phyloP scores from a whole-genome alignment of 2,113 vertebrate species.

The Scytalopus superciliaris region DNA sequence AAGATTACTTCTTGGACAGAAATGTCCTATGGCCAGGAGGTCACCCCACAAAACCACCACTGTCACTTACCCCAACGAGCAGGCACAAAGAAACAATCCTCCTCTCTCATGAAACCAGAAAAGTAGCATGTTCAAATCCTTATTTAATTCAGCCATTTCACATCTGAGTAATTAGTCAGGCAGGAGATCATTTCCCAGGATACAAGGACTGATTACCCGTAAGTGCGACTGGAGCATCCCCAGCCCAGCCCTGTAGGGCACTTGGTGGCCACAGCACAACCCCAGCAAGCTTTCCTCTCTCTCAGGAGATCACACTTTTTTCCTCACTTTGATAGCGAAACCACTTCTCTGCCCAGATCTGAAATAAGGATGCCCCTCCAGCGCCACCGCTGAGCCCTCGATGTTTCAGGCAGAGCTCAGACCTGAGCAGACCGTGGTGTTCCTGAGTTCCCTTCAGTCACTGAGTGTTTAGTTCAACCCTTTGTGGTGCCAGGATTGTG shows the following conservation, averaged over 20 bases:
- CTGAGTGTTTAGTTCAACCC: not conserved
- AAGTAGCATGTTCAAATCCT: not conserved
- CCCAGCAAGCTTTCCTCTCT: not conserved
- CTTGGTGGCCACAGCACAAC: not conserved
- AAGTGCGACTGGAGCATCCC: accelerated
- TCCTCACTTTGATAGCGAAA: not conserved
- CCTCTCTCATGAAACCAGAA: not conserved
- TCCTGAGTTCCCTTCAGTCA: not conserved
- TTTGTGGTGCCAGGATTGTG: accelerated
- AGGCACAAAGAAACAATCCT: not conserved
- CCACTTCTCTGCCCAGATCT: not conserved
- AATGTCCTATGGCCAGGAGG: not conserved
- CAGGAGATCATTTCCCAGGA: not conserved
- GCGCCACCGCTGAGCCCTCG: accelerated
- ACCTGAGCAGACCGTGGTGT: not conserved
- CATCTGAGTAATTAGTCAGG: not conserved
- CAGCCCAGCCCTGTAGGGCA: not conserved
- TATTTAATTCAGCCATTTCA: not conserved
- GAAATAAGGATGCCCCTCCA: not conserved
- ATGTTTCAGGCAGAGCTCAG: not conserved
- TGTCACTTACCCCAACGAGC: not conserved
- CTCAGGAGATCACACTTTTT: not conserved
- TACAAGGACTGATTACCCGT: not conserved
- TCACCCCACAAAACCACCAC: not conserved
- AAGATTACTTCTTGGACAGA: not conserved